Evolutionary conservation across 2,797 vertebrate genomes (phyloP).

Genomic region (Eupleurogrammus muticus): DNA sequence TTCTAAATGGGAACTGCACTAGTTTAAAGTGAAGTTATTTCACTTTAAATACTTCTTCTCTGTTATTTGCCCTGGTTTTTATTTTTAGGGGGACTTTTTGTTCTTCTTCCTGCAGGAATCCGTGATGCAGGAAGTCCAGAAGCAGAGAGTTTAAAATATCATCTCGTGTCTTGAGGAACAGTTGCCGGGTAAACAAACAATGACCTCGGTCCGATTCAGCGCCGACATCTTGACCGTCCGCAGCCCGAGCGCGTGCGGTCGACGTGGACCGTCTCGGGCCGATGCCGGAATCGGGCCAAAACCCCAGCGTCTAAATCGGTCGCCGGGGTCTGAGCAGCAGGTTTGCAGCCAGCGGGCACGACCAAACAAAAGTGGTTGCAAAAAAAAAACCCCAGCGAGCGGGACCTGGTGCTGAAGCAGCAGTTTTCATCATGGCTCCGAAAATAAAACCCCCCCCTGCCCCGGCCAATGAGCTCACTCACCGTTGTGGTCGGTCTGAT

Average conservation of each 20-base stretch:
- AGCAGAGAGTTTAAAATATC: not conserved
- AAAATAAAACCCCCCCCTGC: constrained; percentile 68
- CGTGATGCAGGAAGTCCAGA: no score
- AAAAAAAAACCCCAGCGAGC: constrained; percentile 38
- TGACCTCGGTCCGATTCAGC: constrained; percentile 1
- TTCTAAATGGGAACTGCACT: no score
- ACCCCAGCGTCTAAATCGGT: constrained; percentile 60
- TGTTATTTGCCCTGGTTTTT: no score
- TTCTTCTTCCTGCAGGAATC: not conserved
- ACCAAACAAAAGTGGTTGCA: constrained; percentile 63
- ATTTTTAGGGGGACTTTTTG: no score
- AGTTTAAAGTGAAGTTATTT: no score
- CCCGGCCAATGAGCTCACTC: constrained; percentile 64
- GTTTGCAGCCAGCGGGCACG: constrained; percentile 44
- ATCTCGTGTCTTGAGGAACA: not conserved
- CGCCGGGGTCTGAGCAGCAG: constrained; percentile 15
- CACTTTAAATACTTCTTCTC: no score
- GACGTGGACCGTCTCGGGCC: constrained; percentile 21
- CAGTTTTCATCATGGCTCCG: constrained; percentile 55
- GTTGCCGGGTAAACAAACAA: not conserved
- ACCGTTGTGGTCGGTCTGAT: constrained; percentile 57
- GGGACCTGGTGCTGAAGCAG: constrained; percentile 61
- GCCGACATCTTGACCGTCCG: constrained; percentile 30
- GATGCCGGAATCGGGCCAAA: constrained; percentile 50
- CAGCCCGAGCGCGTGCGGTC: constrained; percentile 22